Percentiles rank a stretch among this genome's conserved stretches.
These are phyloP conservation scores for Melieria crassipennis DNA, from an alignment of 2,888 invertebrate species.

Conservation along the genomic window DNA sequence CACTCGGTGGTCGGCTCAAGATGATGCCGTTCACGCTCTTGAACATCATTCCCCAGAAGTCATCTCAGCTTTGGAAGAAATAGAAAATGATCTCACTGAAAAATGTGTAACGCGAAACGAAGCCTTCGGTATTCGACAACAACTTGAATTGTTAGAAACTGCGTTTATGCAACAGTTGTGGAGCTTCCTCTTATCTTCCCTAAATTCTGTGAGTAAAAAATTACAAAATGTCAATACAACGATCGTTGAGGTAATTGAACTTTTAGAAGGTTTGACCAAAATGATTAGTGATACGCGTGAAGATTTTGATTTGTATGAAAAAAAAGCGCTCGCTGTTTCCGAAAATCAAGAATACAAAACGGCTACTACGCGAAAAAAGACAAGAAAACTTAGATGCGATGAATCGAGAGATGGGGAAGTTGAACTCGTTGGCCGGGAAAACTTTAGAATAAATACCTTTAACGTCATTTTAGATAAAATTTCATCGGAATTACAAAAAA, in stretches of 20 bases:
- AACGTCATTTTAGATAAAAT: slow-evolving; percentile 21
- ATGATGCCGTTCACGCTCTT: no score
- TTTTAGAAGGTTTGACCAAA: background rate
- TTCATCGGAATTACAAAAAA: slow-evolving; percentile 11
- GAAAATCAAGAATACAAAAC: slow-evolving; percentile 12
- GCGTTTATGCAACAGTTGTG: slow-evolving; percentile 10
- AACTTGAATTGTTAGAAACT: slow-evolving; percentile 7
- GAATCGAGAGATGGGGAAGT: slow-evolving; percentile 18
- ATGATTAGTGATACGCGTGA: slow-evolving; percentile 11
- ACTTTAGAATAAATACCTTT: slow-evolving; percentile 24
- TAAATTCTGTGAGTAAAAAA: slow-evolving; percentile 5
- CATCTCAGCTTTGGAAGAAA: no score
- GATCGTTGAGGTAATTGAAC: no score
- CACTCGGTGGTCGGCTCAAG: no score
- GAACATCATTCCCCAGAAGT: no score
- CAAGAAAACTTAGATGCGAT: slow-evolving; percentile 15
- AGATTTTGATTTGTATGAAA: slow-evolving; percentile 14
- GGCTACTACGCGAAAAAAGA: slow-evolving; percentile 12
- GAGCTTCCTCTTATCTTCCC: slow-evolving; percentile 4
- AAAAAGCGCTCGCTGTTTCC: slow-evolving; percentile 10
- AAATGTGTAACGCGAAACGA: background rate
- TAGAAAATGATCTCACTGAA: no score
- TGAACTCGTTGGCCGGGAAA: slow-evolving; percentile 20
- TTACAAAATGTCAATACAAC: slow-evolving; percentile 1
- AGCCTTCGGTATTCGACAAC: slow-evolving; percentile 6